Percentiles rank a stretch among this genome's conserved stretches.
Evolutionary conservation across 2,888 invertebrate genomes (phyloP).

Genomic region (Teinopalpus imperialis): DNA sequence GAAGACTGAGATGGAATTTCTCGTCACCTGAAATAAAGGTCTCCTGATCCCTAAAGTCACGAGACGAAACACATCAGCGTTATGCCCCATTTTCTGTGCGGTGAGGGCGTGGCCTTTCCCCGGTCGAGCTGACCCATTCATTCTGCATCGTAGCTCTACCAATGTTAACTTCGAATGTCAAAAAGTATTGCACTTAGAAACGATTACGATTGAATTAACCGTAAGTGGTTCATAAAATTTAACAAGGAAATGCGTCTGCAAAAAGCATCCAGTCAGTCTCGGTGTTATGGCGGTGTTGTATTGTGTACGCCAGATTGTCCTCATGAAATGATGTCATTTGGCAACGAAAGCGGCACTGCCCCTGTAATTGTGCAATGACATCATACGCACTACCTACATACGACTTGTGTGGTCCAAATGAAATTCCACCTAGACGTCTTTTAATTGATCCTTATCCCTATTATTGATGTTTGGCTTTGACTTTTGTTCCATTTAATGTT

Average conservation of each 20-base stretch:
- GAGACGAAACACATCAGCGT: no score
- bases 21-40: no score
- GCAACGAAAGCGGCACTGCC: conserved; percentile 46
- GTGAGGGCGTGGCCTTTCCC: no score
- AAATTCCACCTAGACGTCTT: conserved; percentile 34
- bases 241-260: conserved; percentile 10
- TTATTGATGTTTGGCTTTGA: no score
- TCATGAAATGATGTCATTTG: conserved; percentile 59
- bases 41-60: no score
- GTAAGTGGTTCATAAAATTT: background rate
- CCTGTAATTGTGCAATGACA: conserved; percentile 37
- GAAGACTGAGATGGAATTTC: no score
- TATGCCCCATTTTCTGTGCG: no score
- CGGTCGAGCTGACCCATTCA: no score
- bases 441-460: conserved; percentile 28
- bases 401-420: conserved; percentile 10
- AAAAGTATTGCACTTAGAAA: no score
- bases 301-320: conserved; percentile 25
- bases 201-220: background rate
- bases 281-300: background rate
- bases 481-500: no score
- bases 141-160: no score
- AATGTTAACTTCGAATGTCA: no score
- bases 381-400: conserved; percentile 32
- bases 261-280: conserved; percentile 1